Evolutionary conservation across 2,113 vertebrate species (phyloP), one percentile per base, ranked within the genome.

Genomic region (Delphinus delphis): DNA sequence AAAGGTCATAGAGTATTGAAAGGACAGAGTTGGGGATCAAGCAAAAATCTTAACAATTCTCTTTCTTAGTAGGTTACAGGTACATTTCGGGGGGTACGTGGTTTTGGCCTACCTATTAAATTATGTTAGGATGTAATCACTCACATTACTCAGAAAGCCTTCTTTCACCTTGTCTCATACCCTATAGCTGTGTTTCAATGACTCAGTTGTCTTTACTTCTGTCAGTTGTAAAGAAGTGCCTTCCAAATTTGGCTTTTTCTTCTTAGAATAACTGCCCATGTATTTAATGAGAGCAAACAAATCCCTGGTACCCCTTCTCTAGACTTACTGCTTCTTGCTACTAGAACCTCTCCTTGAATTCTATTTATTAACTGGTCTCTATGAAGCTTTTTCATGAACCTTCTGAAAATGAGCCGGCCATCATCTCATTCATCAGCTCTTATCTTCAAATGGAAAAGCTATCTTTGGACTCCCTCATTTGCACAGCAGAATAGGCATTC

Each of bases 211-310:
- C 31, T 88, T 11, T 50, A 8, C 6, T 28, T 65, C n/a, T 53
- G 36, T n/a, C 60, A 5, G 3, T 38, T 31, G 0, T 41, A 73
- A 26, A 73, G 11, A 90, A 28, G 1, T 50, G 0, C 7, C n/a
- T 85, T 63, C 23, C 11, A 8, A 77, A 92, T n/a, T 11, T 55
- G 33, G 14, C 14, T 11, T 68, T 58, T 68, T 58, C 8, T 60
- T 2, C 31, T 44, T 60, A 31, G 8, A 77, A 41, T 38, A 50
- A 44, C 14, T 65, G 2, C 12, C 23, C 10, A 26, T 44, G 44
- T 80, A 65, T 36, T 73, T 83, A 83, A 84, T 28, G 25, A 77
- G 18, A 20, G 26, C 13, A 81, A 73, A 68, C 53, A 88, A n/a
- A 84, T 47, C 4, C 7, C 67, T 71, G 13, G 38, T 33, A 13